Evolutionary conservation across 1,140 invertebrate genomes (phyloP), one percentile per base, ranked within the genome.

Genomic region (Lerema accius): DNA sequence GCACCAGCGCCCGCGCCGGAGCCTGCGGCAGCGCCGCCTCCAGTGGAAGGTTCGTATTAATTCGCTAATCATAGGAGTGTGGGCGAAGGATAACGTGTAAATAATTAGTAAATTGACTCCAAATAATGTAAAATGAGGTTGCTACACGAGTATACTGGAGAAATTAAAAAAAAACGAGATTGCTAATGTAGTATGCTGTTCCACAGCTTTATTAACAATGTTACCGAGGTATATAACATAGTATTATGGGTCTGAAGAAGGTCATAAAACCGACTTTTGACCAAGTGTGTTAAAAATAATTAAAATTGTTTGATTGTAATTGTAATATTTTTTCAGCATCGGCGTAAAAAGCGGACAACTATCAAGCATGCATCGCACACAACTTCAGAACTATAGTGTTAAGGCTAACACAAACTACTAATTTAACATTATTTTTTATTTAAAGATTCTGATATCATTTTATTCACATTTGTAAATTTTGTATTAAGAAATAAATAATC

Each of bases 1-100:
- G 62, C 67, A 4, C 68, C 68, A 0, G 69, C 69, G n/a, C 32
- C 76, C 0, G 75, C 72, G 4, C 64, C 78, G 1, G 69, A 67
- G 2, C 65, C 73, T 1, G 63, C 67, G 50, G 63, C 68, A 11
- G 69, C 78, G 45, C 58, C 75, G 43, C 68, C 76, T 39, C 72
- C 73, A 19, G 78, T 81, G n/a, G 71, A 71, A 70, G 72, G 72
- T 55, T n/a, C n/a, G n/a, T n/a, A n/a, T n/a, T n/a, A n/a, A n/a
- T n/a, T n/a, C n/a, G n/a, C n/a, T n/a, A n/a, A n/a, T n/a, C n/a
- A n/a, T n/a, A n/a, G n/a, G n/a, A n/a, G n/a, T n/a, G n/a, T n/a
- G n/a, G n/a, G n/a, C n/a, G n/a, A n/a, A n/a, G n/a, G n/a, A n/a
- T n/a, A n/a, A n/a, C n/a, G n/a, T n/a, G n/a, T n/a, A n/a, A n/a